phyloP scores from a whole-genome alignment of 2,797 vertebrate species.

The Chelmon rostratus region DNA sequence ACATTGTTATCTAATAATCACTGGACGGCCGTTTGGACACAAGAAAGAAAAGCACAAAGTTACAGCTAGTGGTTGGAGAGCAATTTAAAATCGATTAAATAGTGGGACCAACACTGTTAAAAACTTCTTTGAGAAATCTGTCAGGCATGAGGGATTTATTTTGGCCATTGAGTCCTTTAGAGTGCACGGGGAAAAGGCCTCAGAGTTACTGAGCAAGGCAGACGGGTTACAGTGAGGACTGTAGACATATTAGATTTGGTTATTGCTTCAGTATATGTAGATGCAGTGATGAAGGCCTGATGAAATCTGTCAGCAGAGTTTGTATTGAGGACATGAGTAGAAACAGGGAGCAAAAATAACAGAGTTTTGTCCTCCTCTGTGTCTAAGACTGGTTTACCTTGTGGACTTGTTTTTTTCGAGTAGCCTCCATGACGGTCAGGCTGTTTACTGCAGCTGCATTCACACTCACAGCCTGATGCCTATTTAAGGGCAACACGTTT shows the following conservation, averaged over 20 bases:
- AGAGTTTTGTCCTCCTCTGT: neutral
- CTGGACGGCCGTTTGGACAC: conserved; percentile 4
- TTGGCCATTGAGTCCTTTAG: neutral
- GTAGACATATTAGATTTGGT: neutral
- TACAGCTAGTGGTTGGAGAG: neutral
- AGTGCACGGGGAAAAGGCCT: neutral
- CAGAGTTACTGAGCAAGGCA: neutral
- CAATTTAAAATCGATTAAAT: neutral
- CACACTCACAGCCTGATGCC: conserved; percentile 9
- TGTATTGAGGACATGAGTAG: neutral
- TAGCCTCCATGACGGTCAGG: neutral
- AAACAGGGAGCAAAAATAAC: neutral
- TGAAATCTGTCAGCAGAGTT: neutral
- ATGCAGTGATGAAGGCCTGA: neutral
- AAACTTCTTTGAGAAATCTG: neutral
- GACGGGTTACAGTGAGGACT: neutral
- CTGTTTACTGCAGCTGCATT: conserved; percentile 17
- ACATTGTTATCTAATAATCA: conserved; percentile 10
- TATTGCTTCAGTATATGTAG: neutral
- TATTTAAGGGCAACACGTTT: conserved; percentile 50
- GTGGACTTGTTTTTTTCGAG: neutral
- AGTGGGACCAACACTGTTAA: neutral
- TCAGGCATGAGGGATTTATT: neutral
- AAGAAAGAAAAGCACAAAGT: neutral
- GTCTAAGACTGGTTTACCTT: neutral